Base-by-base conservation (phyloP, 2,113 vertebrate genomes). In the Irena cyanogastra region DNA sequence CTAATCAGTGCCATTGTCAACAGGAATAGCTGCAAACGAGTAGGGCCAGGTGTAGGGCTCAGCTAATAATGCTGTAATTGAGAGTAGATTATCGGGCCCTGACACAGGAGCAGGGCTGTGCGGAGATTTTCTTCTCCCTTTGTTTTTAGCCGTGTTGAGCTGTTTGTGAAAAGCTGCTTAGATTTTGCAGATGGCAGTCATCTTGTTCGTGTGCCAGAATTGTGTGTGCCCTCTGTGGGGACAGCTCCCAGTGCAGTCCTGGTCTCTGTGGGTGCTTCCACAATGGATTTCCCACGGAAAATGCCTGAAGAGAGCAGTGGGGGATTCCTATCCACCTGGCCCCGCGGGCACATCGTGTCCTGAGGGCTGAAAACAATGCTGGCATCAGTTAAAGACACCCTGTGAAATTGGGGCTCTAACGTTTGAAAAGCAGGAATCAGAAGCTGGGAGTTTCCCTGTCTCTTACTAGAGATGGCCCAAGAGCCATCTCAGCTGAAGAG, bases 1-100 rank as follows among this genome's bases (percentile, higher is more conserved):
- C 93, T 95, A 83, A 94, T 97, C 93, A 95, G 83, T 74, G 83
- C 94, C 64, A 95, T 95, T 95, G 92, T 94, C 86, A 79, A 30
- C 79, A 92, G 83, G 53, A 97, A 94, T 92, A 78, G 93, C 77
- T 91, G 71, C 39, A 92, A 96, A 94, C 1, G 37, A 90, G 60
- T 56, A 83, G 78, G 78, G 42, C 89, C 86, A 96, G 90, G 81
- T 91, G 83, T 90, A 44, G 39, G 69, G 33, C 59, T 90, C 85
- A 24, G 75, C 79, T 96, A 95, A 94, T 93, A 88, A 66, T n/a
- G 19, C 70, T 59, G 44, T 88, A 89, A 94, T 90, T 94, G 80
- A 87, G 76, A 59, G 45, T 24, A 75, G 77, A 93, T 83, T 94
- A 81, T 52, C 1, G 0, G 84, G 56, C 16, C 53, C 47, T 57